Evolutionary conservation across 1,140 invertebrate species (phyloP).

Genomic region (Liolophura sinensis): DNA sequence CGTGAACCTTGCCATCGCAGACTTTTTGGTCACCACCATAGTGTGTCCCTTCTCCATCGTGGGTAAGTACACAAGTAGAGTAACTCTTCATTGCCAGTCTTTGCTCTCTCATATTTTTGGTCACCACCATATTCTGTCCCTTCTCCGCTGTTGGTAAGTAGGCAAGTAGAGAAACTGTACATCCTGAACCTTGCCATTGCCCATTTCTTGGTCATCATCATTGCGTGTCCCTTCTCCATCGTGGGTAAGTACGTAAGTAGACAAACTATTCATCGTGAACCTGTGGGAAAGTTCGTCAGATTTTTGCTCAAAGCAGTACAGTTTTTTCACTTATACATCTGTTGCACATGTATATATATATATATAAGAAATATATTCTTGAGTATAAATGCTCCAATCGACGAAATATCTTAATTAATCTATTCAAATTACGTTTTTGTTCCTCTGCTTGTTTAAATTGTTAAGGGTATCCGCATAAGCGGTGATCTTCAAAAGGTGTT

Average conservation of each 20-base stretch:
- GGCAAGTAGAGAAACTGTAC: background rate
- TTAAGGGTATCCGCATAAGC: too few species aligned
- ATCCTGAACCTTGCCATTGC: background rate
- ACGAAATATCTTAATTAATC: too few species aligned
- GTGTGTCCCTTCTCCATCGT: conserved; percentile 33
- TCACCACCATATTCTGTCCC: conserved; percentile 29
- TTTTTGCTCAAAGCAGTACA: too few species aligned
- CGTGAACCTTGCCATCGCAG: conserved; percentile 31
- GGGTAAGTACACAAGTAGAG: conserved; percentile 7
- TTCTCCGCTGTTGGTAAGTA: conserved; percentile 23
- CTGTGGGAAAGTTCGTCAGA: conserved; percentile 29
- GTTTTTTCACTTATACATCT: too few species aligned
- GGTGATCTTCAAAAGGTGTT: too few species aligned
- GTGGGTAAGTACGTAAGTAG: conserved; percentile 8
- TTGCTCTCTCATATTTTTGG: conserved; percentile 28
- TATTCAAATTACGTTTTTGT: too few species aligned
- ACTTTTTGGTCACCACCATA: conserved; percentile 24
- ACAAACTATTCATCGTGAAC: conserved; percentile 29
- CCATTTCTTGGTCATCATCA: conserved; percentile 9
- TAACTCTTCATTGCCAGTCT: conserved; percentile 31
- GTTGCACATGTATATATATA: too few species aligned
- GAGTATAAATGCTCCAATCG: too few species aligned
- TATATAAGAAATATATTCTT: too few species aligned
- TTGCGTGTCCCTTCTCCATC: conserved; percentile 34
- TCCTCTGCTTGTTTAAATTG: too few species aligned